Conservation (phyloP, 2,797 vertebrate species). For the Characodon lateralis region DNA sequence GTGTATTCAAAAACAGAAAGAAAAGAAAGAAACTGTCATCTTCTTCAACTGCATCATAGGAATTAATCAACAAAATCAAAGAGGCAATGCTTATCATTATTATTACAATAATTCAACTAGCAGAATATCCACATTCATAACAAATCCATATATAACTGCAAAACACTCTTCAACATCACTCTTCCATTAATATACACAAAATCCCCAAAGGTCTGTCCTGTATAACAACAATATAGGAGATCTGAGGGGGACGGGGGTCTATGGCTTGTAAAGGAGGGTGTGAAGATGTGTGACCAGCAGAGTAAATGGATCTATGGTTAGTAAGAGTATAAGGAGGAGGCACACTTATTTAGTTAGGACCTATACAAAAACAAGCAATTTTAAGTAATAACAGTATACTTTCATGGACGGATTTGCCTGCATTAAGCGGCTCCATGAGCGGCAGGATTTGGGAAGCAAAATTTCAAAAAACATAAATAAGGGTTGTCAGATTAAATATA, state of each 20-base stretch:
- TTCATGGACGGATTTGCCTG: slow-evolving; percentile 66
- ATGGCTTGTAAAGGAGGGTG: slow-evolving; percentile 86
- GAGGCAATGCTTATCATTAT: slow-evolving; percentile 83
- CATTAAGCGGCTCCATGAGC: slow-evolving; percentile 69
- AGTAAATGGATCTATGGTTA: slow-evolving; percentile 68
- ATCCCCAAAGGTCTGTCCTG: slow-evolving; percentile 84
- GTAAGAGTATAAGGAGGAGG: slow-evolving; percentile 79
- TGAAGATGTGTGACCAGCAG: slow-evolving; percentile 75
- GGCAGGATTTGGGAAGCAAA: slow-evolving; percentile 74
- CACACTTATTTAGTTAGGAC: slow-evolving; percentile 81
- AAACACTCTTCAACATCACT: slow-evolving; percentile 86
- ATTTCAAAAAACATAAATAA: slow-evolving; percentile 74
- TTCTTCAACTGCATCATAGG: slow-evolving; percentile 80
- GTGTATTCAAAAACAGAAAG: slow-evolving; percentile 67
- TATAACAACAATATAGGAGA: slow-evolving; percentile 77
- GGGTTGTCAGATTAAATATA: slow-evolving; percentile 81
- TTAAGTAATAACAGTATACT: slow-evolving; percentile 62
- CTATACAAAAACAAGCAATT: slow-evolving; percentile 79
- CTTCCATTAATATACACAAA: slow-evolving; percentile 86
- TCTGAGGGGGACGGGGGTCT: slow-evolving; percentile 67
- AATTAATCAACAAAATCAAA: slow-evolving; percentile 81
- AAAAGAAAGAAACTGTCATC: slow-evolving; percentile 65
- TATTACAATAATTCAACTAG: slow-evolving; percentile 85
- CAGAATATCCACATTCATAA: slow-evolving; percentile 88
- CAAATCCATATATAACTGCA: slow-evolving; percentile 85